Percentiles rank a stretch among this genome's conserved stretches.
phyloP scores from a whole-genome alignment of 2,888 invertebrate genomes.

The Cataglyphis cursor region DNA sequence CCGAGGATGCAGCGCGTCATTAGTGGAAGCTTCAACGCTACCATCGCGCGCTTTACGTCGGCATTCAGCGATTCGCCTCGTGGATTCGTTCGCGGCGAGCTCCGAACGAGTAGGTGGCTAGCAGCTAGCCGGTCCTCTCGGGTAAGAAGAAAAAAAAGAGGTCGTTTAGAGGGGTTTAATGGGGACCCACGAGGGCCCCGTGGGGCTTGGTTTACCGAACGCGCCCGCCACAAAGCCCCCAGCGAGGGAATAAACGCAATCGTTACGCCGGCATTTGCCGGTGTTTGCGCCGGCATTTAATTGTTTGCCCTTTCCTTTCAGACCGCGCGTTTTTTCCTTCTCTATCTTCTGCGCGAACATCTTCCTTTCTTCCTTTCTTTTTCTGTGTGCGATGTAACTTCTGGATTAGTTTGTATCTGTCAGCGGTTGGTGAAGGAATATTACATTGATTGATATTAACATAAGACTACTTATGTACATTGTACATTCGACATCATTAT shows the following conservation, averaged over 20 bases:
- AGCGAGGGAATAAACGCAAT: constrained; percentile 57
- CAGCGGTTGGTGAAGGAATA: not conserved
- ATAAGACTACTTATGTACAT: not conserved
- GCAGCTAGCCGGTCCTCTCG: constrained; percentile 26
- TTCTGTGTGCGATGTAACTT: constrained; percentile 21
- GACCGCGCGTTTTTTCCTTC: constrained; percentile 11
- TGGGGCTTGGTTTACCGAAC: constrained; percentile 58
- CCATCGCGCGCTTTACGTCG: constrained; percentile 53
- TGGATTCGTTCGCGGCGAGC: constrained; percentile 52
- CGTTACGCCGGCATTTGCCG: constrained; percentile 49
- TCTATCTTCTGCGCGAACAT: not conserved
- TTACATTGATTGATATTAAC: not conserved
- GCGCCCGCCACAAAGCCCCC: constrained; percentile 54
- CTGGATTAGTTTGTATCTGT: constrained; percentile 31
- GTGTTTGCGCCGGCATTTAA: constrained; percentile 59
- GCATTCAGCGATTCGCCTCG: constrained; percentile 63
- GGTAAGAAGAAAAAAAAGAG: constrained; percentile 48
- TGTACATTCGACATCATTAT: not conserved
- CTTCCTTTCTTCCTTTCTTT: constrained; percentile 16
- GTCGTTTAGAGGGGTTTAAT: constrained; percentile 59
- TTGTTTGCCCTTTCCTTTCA: constrained; percentile 52
- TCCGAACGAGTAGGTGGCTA: constrained; percentile 55
- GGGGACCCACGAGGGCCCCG: constrained; percentile 42
- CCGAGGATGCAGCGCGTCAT: constrained; percentile 64
- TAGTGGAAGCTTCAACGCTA: constrained; percentile 68